Conservation (phyloP, 2,797 vertebrate genomes). For the Sebastes flavidus region DNA sequence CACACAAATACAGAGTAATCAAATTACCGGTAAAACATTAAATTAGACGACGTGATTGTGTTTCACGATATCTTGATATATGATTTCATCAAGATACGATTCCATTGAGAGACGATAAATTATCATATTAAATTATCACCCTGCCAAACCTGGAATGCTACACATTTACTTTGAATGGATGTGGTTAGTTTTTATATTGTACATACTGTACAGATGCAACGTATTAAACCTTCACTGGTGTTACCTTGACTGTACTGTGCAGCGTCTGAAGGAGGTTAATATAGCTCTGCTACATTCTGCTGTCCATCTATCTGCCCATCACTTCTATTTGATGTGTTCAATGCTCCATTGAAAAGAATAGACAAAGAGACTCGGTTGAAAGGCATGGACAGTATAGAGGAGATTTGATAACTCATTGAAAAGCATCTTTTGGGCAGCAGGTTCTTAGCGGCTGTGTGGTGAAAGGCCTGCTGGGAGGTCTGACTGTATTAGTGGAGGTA, state of each 20-base stretch:
- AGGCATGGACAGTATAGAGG: constrained; percentile 82
- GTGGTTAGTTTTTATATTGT: not conserved
- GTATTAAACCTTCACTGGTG: constrained; percentile 13
- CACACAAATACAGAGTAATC: no score
- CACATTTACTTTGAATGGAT: not conserved
- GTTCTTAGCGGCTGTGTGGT: constrained; percentile 79
- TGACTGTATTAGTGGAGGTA: constrained; percentile 82
- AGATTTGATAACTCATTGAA: constrained; percentile 85
- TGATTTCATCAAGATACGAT: no score
- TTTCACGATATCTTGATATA: no score
- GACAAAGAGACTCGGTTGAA: constrained; percentile 78
- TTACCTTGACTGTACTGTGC: constrained; percentile 63
- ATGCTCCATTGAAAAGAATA: constrained; percentile 71
- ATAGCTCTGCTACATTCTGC: constrained; percentile 64
- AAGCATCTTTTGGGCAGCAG: constrained; percentile 82
- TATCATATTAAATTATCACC: no score
- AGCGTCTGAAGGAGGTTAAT: constrained; percentile 57
- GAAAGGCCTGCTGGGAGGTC: constrained; percentile 86
- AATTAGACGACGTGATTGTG: no score
- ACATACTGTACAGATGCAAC: not conserved
- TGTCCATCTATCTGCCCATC: constrained; percentile 79
- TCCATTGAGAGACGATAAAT: no score
- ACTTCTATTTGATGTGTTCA: constrained; percentile 77
- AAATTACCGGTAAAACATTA: no score
- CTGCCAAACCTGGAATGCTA: accelerated